Conservation (phyloP, 2,113 vertebrate genomes). For the Cynopterus brachyotis region DNA sequence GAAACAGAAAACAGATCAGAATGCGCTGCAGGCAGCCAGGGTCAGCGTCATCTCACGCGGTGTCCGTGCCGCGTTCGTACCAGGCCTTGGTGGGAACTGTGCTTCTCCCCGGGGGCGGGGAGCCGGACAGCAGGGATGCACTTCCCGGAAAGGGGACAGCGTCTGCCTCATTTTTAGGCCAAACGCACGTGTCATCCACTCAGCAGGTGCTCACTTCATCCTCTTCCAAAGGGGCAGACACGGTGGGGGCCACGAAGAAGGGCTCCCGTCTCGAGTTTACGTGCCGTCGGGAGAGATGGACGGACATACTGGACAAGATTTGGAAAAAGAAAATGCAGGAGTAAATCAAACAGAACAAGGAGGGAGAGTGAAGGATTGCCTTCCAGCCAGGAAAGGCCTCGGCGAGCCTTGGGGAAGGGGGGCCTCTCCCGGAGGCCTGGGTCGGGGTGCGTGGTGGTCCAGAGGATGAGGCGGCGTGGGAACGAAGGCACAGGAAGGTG, state of each 20-base stretch:
- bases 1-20: background rate
- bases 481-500: background rate
- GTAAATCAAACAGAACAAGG: background rate
- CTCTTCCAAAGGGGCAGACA: background rate
- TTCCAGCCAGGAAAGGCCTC: background rate
- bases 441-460: accelerated
- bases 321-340: background rate
- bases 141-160: background rate
- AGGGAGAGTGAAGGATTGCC: background rate
- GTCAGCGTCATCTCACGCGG: no score
- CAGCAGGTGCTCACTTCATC: background rate
- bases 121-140: background rate
- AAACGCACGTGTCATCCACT: background rate
- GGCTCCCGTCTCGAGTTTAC: background rate
- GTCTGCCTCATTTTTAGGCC: background rate
- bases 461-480: background rate
- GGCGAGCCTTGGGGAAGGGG: background rate
- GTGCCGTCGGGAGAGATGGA: background rate
- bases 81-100: background rate
- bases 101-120: background rate
- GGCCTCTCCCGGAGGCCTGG: background rate
- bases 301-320: background rate
- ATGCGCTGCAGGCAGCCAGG: background rate
- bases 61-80: no score
- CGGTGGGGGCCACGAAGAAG: background rate